Evolutionary conservation across 2,888 invertebrate species (phyloP).

Genomic region (Dynastes tityus): DNA sequence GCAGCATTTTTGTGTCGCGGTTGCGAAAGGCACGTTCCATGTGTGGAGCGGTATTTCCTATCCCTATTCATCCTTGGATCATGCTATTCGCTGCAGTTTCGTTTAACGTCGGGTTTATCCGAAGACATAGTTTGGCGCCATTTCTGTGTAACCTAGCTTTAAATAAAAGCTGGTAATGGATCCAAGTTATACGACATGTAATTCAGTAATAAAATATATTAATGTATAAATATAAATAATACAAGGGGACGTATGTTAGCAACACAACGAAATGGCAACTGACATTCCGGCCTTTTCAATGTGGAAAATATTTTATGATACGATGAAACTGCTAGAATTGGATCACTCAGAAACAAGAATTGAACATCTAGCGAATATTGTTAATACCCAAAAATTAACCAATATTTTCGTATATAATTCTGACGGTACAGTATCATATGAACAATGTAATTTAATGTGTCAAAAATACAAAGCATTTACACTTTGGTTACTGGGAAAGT

Average conservation of each 20-base stretch:
- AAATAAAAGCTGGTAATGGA: not conserved
- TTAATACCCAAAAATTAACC: slow-evolving; percentile 75
- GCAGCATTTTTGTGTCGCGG: too few species aligned
- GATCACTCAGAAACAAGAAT: slow-evolving; percentile 74
- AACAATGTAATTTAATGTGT: slow-evolving; percentile 69
- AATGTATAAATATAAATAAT: not conserved
- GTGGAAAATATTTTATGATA: slow-evolving; percentile 79
- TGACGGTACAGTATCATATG: slow-evolving; percentile 70
- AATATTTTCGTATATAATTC: slow-evolving; percentile 73
- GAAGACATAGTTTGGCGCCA: not conserved
- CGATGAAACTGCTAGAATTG: slow-evolving; percentile 75
- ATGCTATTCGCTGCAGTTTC: too few species aligned
- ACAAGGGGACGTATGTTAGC: not conserved
- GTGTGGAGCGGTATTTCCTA: too few species aligned
- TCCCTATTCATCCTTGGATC: too few species aligned
- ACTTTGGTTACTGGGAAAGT: slow-evolving; percentile 79
- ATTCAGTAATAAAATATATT: not conserved
- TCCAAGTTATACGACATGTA: not conserved
- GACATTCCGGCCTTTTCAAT: slow-evolving; percentile 66
- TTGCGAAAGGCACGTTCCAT: too few species aligned
- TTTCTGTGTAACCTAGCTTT: not conserved
- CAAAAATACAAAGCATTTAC: slow-evolving; percentile 73
- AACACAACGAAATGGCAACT: slow-evolving; percentile 43
- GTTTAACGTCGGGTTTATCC: too few species aligned
- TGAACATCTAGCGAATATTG: slow-evolving; percentile 75